Base-by-base conservation (phyloP, 1,140 invertebrate species). In the Cataglyphis hispanica region DNA sequence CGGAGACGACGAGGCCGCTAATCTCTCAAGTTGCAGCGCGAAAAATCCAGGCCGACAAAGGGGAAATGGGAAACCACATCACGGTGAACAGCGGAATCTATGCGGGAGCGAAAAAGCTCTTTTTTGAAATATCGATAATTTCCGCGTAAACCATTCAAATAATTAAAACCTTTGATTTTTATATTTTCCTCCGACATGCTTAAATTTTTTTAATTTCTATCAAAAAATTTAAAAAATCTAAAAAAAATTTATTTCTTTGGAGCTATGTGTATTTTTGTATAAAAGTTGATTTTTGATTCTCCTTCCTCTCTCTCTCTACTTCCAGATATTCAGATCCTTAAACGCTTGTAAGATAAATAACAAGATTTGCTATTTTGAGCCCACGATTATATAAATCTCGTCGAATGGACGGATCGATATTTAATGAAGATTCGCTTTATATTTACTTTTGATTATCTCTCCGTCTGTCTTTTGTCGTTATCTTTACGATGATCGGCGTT, bases 21-120 rank as follows among this genome's bases (percentile, higher is more conserved):
- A 91, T 91, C 90, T 91, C 84, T 86, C 84, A 37, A 67, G 86
- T 84, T 88, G 86, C 86, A 86, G 77, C 80, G 80, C 83, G 84
- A 85, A 70, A 85, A 91, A 76, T 76, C 64, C 69, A 77, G 84
- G 67, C 40, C 63, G 84, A 81, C 77, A 80, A 74, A 87, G 53
- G 37, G 66, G 56, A 83, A 74, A 86, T 84, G 86, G 77, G 66
- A 90, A 85, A 84, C 72, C 72, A 40, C 46, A 70, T 46, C 16
- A 50, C 69, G 60, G 43, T 43, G 74, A 63, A 85, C 60, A 77
- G 58, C 11, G 2, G n/a, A 46, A 61, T 37, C 43, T 7, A 34
- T 7, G 72, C 11, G 43, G 2, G 13, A 10, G 13, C 11, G 7
- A 1, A 2, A 16, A 19, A 43, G 1, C 27, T 50, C 4, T 22